A percentile compares a stretch with the other conserved stretches of the same genome.
These are phyloP conservation scores for Brotula barbata DNA, from an alignment of 2,797 vertebrate genomes.

Conservation along the genomic window DNA sequence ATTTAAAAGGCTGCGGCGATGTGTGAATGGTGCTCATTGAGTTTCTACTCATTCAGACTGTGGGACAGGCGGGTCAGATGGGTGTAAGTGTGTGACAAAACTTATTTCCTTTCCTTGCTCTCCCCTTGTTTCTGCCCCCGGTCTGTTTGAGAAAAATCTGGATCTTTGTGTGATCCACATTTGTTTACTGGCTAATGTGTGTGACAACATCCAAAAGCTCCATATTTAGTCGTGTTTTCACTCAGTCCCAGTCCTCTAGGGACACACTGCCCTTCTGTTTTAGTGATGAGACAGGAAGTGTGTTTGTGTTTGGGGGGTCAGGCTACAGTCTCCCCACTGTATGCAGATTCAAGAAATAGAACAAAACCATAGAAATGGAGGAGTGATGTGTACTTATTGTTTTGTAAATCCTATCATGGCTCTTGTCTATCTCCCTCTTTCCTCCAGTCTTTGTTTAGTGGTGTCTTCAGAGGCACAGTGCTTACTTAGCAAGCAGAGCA, in stretches of 20 bases:
- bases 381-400: constrained; percentile 36
- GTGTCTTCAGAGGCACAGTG: constrained; percentile 33
- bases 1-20: constrained; percentile 31
- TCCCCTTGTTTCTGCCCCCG: background rate
- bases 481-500: constrained; percentile 26
- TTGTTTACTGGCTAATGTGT: constrained; percentile 26
- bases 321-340: constrained; percentile 35
- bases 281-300: constrained; percentile 64
- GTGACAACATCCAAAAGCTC: constrained; percentile 36
- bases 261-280: constrained; percentile 49
- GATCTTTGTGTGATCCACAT: constrained; percentile 5
- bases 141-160: too few relatives aligned
- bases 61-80: constrained; percentile 4
- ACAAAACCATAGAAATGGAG: constrained; percentile 38
- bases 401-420: constrained; percentile 6
- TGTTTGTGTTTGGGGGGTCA: constrained; percentile 59
- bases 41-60: constrained; percentile 24
- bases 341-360: constrained; percentile 52
- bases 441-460: background rate
- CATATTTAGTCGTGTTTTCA: constrained; percentile 64
- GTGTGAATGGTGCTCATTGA: constrained; percentile 26
- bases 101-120: constrained; percentile 7
- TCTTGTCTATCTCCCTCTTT: background rate
- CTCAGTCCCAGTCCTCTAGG: constrained; percentile 36
- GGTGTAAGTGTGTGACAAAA: background rate